Conservation (phyloP, 2,113 vertebrate species). For the Gyps fulvus region DNA sequence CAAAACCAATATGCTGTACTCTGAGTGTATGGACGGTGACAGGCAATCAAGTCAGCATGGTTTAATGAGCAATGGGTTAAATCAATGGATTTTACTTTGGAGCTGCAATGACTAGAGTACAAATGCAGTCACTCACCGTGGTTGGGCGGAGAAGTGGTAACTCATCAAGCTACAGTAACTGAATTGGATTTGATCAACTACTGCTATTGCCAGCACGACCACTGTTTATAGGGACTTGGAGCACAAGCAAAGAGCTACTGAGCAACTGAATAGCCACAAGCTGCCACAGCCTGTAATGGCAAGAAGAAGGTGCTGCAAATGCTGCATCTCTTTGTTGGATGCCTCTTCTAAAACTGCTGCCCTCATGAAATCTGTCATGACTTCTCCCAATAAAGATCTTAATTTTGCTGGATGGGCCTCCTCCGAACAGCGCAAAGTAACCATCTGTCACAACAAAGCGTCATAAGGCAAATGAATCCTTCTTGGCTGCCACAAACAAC, state of each 20-base stretch:
- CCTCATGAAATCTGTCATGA: not conserved
- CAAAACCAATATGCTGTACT: not conserved
- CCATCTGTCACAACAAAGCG: not conserved
- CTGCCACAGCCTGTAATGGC: not conserved
- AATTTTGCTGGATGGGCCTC: not conserved
- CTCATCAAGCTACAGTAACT: not conserved
- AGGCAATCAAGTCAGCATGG: not conserved
- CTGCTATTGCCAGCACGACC: not conserved
- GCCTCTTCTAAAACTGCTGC: not conserved
- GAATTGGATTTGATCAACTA: not conserved
- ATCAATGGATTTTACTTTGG: not conserved
- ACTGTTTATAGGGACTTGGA: not conserved
- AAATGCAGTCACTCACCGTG: not conserved
- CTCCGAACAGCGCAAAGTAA: not conserved
- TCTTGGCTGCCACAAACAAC: not conserved
- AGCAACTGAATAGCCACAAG: not conserved
- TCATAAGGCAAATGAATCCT: not conserved
- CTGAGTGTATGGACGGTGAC: fast-evolving
- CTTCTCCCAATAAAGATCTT: not conserved
- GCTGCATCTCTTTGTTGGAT: not conserved
- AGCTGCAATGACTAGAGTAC: not conserved
- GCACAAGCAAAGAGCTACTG: not conserved
- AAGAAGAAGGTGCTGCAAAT: not conserved
- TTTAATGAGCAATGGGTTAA: not conserved
- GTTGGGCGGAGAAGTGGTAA: not conserved